Base-by-base conservation (phyloP, 2,797 vertebrate genomes). In the Lycodopsis pacificus region DNA sequence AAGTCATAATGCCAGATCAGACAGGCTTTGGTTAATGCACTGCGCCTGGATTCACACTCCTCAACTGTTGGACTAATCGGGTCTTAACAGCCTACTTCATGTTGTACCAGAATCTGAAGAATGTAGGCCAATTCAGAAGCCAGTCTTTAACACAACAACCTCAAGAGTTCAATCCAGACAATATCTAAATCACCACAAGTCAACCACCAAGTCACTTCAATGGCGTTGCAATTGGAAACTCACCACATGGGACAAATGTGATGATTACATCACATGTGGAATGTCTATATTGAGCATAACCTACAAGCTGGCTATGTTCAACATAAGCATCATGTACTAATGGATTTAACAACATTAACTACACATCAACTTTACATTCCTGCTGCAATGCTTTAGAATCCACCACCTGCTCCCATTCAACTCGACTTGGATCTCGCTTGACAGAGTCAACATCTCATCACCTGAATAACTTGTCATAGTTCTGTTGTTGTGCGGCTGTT, bases 71-170 rank as follows among this genome's bases (percentile, higher is more conserved):
- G 85, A 90, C 94, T 95, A 96, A 96, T 96, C 95, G 65, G 91
- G 86, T 94, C 92, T 95, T 93, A 94, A 91, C 91, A 83, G 89
- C 90, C 92, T 89, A 92, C 92, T 94, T 91, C 90, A 93, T 83
- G 91, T 95, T 94, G 94, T 81, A 95, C 93, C 94, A 96, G 94
- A 96, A 95, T 96, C 89, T 93, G 84, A 94, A 84, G 95, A 95
- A 96, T 96, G 93, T 95, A 94, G 94, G 95, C 93, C 94, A 94
- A 92, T 93, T 93, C 82, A 90, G 93, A 91, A 92, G 81, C 92
- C 81, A 91, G 80, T 82, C 80, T 84, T 83, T 78, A 88, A 88
- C 79, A 86, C 86, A 87, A 87, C 86, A 91, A 86, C 77, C 81
- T 51, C 69, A 44, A 73, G 66, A 83, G 84, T 86, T 90, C 83